Percentiles rank a stretch among this genome's conserved stretches.
phyloP scores from a whole-genome alignment of 2,888 invertebrate genomes.

The Tanypteryx hageni region DNA sequence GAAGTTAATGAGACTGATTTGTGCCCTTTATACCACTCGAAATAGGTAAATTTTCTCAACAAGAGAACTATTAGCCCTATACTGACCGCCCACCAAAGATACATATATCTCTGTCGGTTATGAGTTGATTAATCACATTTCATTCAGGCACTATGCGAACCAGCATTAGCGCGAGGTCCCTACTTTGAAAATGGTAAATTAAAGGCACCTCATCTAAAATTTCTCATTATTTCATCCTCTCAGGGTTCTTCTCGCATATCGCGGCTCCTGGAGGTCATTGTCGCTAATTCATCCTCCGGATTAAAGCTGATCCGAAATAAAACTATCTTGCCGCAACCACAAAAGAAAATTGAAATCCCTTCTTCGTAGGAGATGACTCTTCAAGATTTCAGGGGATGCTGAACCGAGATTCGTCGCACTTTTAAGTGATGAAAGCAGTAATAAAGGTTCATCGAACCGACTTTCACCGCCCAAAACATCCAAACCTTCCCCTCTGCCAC shows the following conservation, averaged over 20 bases:
- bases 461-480: constrained; percentile 22
- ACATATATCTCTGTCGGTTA: no score
- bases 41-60: no score
- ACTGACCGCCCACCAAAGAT: no score
- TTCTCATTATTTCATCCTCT: no score
- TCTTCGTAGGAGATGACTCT: not conserved
- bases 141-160: no score
- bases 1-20: no score
- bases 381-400: not conserved
- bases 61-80: no score
- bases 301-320: not conserved
- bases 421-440: not conserved
- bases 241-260: not conserved
- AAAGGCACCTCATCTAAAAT: no score
- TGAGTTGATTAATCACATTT: no score
- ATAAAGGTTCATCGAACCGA: not conserved
- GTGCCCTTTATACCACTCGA: no score
- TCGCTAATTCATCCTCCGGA: not conserved
- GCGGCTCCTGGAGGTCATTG: not conserved
- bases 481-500: not conserved
- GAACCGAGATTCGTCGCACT: not conserved
- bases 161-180: no score
- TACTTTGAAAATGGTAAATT: no score
- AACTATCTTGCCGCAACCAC: not conserved
- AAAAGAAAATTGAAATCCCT: not conserved